These are phyloP conservation scores for Monarcha castaneiventris DNA, from an alignment of 2,113 vertebrate genomes.

Conservation along the genomic window DNA sequence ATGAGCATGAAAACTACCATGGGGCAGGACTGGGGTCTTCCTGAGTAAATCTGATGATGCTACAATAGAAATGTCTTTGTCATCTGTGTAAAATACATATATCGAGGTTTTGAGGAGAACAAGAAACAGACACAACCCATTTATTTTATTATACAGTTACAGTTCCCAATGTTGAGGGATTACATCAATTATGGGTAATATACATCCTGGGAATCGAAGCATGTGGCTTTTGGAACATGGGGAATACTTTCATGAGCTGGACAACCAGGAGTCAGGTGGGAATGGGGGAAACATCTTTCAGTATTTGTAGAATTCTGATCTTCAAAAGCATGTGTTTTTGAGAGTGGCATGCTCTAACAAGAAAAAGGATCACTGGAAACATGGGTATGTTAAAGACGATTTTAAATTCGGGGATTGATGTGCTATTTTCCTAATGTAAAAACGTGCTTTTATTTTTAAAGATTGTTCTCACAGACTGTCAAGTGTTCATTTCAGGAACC, in stretches of 20 bases:
- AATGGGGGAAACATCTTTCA: background rate
- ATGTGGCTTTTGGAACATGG: background rate
- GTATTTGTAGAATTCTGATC: background rate
- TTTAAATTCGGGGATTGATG: background rate
- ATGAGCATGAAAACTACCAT: background rate
- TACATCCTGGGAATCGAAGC: background rate
- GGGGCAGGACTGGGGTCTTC: background rate
- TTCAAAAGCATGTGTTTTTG: background rate
- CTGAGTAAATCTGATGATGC: background rate
- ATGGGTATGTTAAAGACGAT: background rate
- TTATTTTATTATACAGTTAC: background rate
- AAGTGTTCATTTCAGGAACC: background rate
- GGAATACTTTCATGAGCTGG: background rate
- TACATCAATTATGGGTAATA: background rate
- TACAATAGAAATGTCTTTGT: background rate
- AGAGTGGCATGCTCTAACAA: background rate
- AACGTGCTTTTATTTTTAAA: background rate
- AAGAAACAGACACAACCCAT: background rate
- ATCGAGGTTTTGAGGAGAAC: background rate
- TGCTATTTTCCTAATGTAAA: constrained; percentile 24
- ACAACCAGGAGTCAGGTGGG: background rate
- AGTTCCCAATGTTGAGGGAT: background rate
- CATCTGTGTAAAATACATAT: background rate
- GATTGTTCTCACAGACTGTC: background rate
- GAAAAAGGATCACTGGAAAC: background rate